Evolutionary conservation across 2,113 vertebrate species (phyloP).

Genomic region (Cisticola juncidis): DNA sequence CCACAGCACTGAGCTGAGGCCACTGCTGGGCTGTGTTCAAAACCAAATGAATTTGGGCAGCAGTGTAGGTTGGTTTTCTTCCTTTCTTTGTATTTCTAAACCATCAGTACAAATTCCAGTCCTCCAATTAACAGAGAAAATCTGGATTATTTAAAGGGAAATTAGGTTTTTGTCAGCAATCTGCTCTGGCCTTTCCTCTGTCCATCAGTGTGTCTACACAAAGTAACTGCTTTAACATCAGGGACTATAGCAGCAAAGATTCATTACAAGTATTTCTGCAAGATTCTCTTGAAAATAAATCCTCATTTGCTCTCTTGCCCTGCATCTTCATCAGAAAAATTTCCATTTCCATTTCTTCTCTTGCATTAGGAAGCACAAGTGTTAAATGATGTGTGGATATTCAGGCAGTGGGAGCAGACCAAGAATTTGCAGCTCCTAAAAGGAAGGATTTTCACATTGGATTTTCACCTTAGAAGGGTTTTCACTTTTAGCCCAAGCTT

Average conservation of each 20-base stretch:
- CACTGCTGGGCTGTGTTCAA: background rate
- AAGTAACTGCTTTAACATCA: background rate
- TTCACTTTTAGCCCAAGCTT: background rate
- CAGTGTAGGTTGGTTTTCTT: background rate
- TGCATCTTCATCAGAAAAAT: background rate
- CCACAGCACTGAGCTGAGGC: background rate
- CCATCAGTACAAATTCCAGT: background rate
- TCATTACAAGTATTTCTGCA: background rate
- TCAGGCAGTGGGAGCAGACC: background rate
- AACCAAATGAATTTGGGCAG: background rate
- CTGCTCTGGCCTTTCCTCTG: background rate
- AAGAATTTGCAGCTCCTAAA: background rate
- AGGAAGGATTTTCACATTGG: background rate
- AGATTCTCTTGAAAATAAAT: background rate
- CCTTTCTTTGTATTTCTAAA: background rate
- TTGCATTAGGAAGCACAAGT: background rate
- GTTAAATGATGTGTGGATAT: background rate
- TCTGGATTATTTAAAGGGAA: background rate
- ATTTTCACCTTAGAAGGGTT: background rate
- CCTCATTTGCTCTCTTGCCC: background rate
- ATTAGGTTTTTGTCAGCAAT: background rate
- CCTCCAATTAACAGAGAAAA: background rate
- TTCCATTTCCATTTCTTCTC: background rate
- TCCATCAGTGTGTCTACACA: background rate
- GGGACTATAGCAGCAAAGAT: background rate